Base-by-base conservation (phyloP, 2,797 vertebrate genomes). In the Microcaecilia unicolor region DNA sequence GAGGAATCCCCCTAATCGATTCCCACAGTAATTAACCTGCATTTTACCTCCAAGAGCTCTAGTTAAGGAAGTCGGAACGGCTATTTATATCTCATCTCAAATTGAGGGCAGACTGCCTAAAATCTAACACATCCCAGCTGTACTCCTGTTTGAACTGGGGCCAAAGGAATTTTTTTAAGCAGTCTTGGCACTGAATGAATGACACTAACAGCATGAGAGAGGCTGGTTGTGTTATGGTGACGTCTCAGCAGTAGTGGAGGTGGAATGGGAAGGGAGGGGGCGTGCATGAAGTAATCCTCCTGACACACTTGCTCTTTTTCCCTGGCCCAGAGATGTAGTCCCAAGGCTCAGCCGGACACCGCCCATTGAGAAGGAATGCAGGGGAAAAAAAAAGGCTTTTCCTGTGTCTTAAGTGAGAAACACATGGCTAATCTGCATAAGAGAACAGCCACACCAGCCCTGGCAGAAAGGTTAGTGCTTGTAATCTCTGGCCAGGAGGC, bases 351-450 rank as follows among this genome's bases (percentile, higher is more conserved):
- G 42, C 49, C 46, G 44, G 67, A 75, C 66, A 68, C 74, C 64
- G 60, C 78, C 78, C 73, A 72, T 73, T 55, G 38, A 58, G 67
- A 75, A 54, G 71, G 68, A 76, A 70, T 67, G 74, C 76, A 80
- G 80, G 80, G n/a, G n/a, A n/a, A n/a, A n/a, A n/a, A n/a, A 83
- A 84, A 77, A 57, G 58, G 41, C 66, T 80, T 78, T 81, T 78
- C 69, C 67, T 85, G 82, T 68, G 61, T 46, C 74, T 88, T 87
- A 69, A 85, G 83, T 71, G 84, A 78, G 79, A 72, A 83, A 89
- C 94, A 96, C 92, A 91, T 92, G 93, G 93, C 93, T 97, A 86
- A 98, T 98, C 92, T 96, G 87, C 92, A 97, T 97, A 89, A 90
- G 86, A 82, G 86, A 61, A 85, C 86, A 89, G 85, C 84, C 85